phyloP scores from a whole-genome alignment of 2,113 vertebrate genomes.

The Galbula dea region DNA sequence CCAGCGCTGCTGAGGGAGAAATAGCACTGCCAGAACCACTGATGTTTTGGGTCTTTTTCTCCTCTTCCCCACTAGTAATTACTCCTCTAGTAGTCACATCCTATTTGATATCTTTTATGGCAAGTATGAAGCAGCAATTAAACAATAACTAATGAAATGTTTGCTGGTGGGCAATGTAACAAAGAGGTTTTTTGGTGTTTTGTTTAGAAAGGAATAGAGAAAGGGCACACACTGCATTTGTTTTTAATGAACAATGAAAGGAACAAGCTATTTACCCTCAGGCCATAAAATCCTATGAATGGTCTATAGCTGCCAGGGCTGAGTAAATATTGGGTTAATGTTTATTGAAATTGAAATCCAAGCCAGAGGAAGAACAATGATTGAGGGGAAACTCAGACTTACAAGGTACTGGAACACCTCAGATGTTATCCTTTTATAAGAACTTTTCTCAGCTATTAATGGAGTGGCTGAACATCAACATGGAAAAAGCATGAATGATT shows the following conservation, averaged over 20 bases:
- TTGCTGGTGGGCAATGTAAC: not conserved
- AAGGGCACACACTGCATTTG: constrained; percentile 1
- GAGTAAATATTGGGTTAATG: not conserved
- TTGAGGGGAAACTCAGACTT: not conserved
- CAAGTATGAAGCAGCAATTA: constrained; percentile 12
- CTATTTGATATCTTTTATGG: not conserved
- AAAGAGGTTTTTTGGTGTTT: not conserved
- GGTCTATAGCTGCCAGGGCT: not conserved
- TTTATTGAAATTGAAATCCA: not conserved
- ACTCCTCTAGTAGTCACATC: not conserved
- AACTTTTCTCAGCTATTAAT: not conserved
- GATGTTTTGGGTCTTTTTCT: not conserved
- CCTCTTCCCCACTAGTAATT: not conserved
- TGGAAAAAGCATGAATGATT: not conserved
- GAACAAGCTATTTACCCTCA: not conserved
- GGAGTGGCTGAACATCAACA: not conserved
- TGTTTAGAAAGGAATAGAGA: not conserved
- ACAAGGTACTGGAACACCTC: not conserved
- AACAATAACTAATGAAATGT: constrained; percentile 34
- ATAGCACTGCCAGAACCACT: not conserved
- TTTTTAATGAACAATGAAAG: constrained; percentile 16
- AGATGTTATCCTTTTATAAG: not conserved
- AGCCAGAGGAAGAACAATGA: not conserved
- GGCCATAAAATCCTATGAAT: not conserved
- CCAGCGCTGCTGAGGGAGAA: not conserved